Evolutionary conservation across 1,140 invertebrate species (phyloP).

Genomic region (Scaptomyza pallida): DNA sequence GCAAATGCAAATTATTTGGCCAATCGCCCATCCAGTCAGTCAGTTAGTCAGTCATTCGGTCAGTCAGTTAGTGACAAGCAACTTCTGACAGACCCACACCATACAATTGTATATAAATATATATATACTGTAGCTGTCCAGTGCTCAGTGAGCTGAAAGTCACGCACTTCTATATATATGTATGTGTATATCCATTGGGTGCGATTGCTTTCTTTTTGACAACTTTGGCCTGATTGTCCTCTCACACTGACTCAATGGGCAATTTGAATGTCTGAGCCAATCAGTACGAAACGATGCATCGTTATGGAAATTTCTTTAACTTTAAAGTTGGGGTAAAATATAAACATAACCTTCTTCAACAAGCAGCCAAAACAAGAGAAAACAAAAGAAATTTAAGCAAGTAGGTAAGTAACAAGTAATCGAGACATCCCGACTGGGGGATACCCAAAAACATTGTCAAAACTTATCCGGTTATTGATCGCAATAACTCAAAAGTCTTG

Average conservation of each 20-base stretch:
- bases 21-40: constrained; percentile 21
- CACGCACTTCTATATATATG: constrained; percentile 29
- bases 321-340: too few relatives aligned
- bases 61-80: constrained; percentile 4
- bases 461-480: too few relatives aligned
- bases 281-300: constrained; percentile 12
- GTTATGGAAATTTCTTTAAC: constrained; percentile 28
- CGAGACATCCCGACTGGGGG: too few relatives aligned
- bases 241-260: constrained; percentile 9
- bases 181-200: constrained; percentile 7
- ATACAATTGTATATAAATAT: background rate
- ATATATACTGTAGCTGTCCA: background rate
- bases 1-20: constrained; percentile 46
- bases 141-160: constrained; percentile 37
- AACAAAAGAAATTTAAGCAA: too few relatives aligned
- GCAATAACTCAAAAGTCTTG: too few relatives aligned
- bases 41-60: too few relatives aligned
- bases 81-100: background rate
- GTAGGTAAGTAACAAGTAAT: too few relatives aligned
- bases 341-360: too few relatives aligned
- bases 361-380: too few relatives aligned
- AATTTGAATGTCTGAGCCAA: constrained; percentile 21
- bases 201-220: constrained; percentile 32
- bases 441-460: too few relatives aligned
- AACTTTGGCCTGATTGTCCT: constrained; percentile 37